phyloP scores from a whole-genome alignment of 2,113 vertebrate species.

The Oxyura jamaicensis region DNA sequence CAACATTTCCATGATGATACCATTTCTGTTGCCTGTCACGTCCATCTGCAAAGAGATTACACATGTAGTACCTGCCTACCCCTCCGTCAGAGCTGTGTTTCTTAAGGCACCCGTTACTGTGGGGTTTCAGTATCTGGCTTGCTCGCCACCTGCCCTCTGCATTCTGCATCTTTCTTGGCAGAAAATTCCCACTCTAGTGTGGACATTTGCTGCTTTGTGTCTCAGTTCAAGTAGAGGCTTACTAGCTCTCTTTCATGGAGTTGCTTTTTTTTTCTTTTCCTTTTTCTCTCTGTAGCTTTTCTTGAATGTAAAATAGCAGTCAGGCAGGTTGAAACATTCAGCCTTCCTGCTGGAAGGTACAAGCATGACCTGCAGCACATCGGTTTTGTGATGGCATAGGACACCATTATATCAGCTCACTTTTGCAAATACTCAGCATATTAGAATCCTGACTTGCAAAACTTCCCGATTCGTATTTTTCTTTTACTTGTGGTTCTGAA shows the following conservation, averaged over 20 bases:
- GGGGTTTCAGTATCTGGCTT: constrained; percentile 2
- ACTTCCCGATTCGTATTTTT: background rate
- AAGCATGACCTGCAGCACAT: background rate
- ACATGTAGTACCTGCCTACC: constrained; percentile 56
- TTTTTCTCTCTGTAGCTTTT: background rate
- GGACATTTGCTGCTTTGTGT: background rate
- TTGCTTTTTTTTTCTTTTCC: background rate
- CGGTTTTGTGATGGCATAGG: background rate
- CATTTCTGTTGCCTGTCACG: background rate
- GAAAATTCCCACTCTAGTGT: background rate
- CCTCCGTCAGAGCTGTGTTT: constrained; percentile 58
- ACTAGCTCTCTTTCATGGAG: background rate
- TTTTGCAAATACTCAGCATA: background rate
- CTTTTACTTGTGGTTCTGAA: constrained; percentile 1
- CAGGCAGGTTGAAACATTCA: background rate
- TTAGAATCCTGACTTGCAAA: background rate
- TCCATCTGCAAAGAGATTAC: constrained; percentile 61
- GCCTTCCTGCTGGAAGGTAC: background rate
- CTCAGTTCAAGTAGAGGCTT: background rate
- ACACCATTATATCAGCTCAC: background rate
- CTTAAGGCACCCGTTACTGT: constrained; percentile 17
- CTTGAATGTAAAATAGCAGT: background rate
- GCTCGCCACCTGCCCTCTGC: background rate
- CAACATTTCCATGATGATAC: constrained; percentile 24
- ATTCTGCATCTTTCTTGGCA: background rate